Percentiles rank a stretch among this genome's conserved stretches.
These are phyloP conservation scores for Pseudorhiza aurosa DNA, from an alignment of 30 jellyfish, hydroid and myxozoan species.

Conservation along the genomic window DNA sequence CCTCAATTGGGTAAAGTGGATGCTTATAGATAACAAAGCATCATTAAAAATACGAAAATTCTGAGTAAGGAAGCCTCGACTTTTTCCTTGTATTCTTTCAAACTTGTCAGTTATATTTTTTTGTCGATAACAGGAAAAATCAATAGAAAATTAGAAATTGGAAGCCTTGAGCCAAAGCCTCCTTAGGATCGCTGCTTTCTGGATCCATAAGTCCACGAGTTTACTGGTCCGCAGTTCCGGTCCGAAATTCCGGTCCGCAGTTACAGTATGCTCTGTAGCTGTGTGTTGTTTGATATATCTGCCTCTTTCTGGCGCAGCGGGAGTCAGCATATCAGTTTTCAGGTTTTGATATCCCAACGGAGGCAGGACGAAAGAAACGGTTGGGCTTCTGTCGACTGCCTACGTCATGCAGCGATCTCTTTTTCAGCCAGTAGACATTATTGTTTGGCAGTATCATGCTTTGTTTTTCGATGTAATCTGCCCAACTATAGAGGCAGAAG, in stretches of 20 bases:
- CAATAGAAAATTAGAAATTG: too few relatives aligned
- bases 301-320: constrained; percentile 60
- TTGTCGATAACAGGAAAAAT: too few relatives aligned
- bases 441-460: constrained; percentile 10
- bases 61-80: too few relatives aligned
- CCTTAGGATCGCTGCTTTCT: too few relatives aligned
- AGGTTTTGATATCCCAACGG: constrained; percentile 57
- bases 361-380: constrained; percentile 33
- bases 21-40: too few relatives aligned
- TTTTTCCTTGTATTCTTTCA: too few relatives aligned
- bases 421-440: constrained; percentile 23
- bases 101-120: too few relatives aligned
- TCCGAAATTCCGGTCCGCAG: not conserved
- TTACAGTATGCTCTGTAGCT: not conserved
- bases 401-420: constrained; percentile 36
- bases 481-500: not conserved
- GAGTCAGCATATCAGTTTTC: constrained; percentile 67
- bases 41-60: too few relatives aligned
- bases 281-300: constrained; percentile 49
- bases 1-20: too few relatives aligned
- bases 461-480: constrained; percentile 25
- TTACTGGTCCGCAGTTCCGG: too few relatives aligned
- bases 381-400: constrained; percentile 45
- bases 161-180: too few relatives aligned
- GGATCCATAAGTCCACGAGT: too few relatives aligned